phyloP scores from a whole-genome alignment of 2,888 invertebrate genomes.

The Diabrotica balteata region DNA sequence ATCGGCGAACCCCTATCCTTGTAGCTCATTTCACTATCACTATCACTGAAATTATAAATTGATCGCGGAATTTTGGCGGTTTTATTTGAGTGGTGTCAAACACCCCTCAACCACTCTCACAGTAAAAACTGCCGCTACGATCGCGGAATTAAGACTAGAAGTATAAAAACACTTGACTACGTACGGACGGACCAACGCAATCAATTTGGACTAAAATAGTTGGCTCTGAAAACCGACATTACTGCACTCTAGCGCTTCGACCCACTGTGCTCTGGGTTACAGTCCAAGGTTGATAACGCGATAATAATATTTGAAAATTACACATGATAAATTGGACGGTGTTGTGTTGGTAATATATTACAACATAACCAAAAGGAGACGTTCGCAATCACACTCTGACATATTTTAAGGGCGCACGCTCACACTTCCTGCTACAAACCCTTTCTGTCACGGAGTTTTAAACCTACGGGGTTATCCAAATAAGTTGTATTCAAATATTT shows the following conservation, averaged over 20 bases:
- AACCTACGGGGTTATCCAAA: too few relatives aligned
- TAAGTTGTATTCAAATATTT: too few relatives aligned
- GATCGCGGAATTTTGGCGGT: conserved; percentile 61
- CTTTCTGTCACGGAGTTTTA: too few relatives aligned
- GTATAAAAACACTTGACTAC: conserved; percentile 26
- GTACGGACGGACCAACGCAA: conserved; percentile 49
- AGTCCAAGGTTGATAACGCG: conserved; percentile 60
- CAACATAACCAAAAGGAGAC: conserved; percentile 54
- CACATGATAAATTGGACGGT: conserved; percentile 53
- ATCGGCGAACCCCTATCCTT: conserved; percentile 86
- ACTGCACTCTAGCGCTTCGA: conserved; percentile 56
- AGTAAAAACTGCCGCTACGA: conserved; percentile 34
- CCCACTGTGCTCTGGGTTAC: conserved; percentile 52
- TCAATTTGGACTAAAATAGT: conserved; percentile 61
- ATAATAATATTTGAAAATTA: conserved; percentile 44
- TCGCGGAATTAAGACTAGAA: conserved; percentile 38
- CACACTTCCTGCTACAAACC: too few relatives aligned
- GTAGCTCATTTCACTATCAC: conserved; percentile 82
- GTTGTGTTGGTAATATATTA: conserved; percentile 47
- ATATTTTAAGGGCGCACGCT: too few relatives aligned
- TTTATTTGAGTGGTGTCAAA: conserved; percentile 45
- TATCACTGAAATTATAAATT: conserved; percentile 60
- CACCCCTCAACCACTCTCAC: conserved; percentile 47
- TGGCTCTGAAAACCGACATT: conserved; percentile 55
- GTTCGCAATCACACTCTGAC: conserved; percentile 8